Percentiles rank a stretch among this genome's conserved stretches.
These are phyloP conservation scores for Manduca sexta DNA, from an alignment of 1,140 invertebrate species.

Conservation along the genomic window DNA sequence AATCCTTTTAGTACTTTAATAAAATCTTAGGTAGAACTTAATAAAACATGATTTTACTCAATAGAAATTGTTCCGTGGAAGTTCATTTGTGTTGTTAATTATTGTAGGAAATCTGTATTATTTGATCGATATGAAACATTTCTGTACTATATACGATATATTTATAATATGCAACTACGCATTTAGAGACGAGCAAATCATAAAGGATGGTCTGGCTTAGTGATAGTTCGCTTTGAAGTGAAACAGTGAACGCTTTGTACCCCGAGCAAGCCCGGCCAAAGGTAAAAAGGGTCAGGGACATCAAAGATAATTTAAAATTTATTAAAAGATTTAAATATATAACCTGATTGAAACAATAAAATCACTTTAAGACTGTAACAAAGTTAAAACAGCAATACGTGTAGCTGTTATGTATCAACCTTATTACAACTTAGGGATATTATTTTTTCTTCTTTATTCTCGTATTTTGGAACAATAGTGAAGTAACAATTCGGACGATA, in stretches of 20 bases:
- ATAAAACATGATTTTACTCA: not conserved
- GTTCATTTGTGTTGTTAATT: no score
- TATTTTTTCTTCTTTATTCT: not conserved
- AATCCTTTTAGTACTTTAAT: no score
- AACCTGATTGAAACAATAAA: constrained; percentile 1
- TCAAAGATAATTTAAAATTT: constrained; percentile 52
- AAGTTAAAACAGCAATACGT: not conserved
- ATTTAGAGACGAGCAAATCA: constrained; percentile 22
- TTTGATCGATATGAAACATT: no score
- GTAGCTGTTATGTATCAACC: no score
- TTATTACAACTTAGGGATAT: no score
- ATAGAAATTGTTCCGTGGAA: not conserved
- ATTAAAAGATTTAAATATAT: constrained; percentile 36
- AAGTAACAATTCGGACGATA: no score
- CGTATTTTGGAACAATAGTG: not conserved
- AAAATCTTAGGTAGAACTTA: not conserved
- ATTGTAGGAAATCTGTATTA: no score
- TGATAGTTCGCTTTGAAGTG: constrained; percentile 53
- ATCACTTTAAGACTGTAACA: not conserved
- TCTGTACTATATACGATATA: no score
- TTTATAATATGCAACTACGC: no score
- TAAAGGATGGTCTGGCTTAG: constrained; percentile 35
- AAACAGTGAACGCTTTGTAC: constrained; percentile 23
- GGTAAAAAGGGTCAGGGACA: constrained; percentile 48
- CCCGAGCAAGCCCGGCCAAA: constrained; percentile 47